Percentiles rank a stretch among this genome's conserved stretches.
Conservation (phyloP, 2,888 invertebrate species). For the Sinohyriopsis cumingii region DNA sequence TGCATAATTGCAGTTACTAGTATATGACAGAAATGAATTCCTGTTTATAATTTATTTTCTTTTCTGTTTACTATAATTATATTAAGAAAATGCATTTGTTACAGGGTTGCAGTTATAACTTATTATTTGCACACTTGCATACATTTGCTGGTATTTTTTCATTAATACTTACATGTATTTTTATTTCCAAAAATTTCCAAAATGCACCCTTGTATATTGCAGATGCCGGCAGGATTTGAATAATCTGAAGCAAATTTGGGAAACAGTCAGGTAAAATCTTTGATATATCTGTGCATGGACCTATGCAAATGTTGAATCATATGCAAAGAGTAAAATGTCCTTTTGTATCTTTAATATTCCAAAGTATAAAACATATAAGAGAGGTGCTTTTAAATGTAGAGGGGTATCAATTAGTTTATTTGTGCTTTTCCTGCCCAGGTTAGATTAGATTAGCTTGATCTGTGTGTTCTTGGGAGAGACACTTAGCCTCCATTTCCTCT, state of each 20-base stretch:
- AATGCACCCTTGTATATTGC: constrained; percentile 11
- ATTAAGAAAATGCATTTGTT: too few relatives aligned
- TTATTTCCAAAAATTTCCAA: background rate
- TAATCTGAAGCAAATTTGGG: constrained; percentile 70
- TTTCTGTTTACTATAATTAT: too few relatives aligned
- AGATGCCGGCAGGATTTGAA: constrained; percentile 67
- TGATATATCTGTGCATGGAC: background rate
- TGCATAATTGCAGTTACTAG: too few relatives aligned
- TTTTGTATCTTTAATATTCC: too few relatives aligned
- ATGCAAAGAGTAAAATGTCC: background rate
- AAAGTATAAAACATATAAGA: too few relatives aligned
- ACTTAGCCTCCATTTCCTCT: too few relatives aligned
- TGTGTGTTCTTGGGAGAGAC: background rate
- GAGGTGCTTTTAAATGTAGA: too few relatives aligned
- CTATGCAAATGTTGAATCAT: background rate
- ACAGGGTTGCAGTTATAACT: too few relatives aligned
- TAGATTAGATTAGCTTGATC: background rate
- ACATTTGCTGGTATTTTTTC: background rate
- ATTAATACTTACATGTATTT: background rate
- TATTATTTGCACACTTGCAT: background rate
- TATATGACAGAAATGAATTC: too few relatives aligned
- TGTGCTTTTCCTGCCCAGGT: too few relatives aligned
- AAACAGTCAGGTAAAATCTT: constrained; percentile 61
- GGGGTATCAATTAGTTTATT: too few relatives aligned
- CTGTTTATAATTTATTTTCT: too few relatives aligned